Evolutionary conservation across 1,140 invertebrate species (phyloP), one percentile per base, ranked within the genome.

Genomic region (Drosophila setifemur): DNA sequence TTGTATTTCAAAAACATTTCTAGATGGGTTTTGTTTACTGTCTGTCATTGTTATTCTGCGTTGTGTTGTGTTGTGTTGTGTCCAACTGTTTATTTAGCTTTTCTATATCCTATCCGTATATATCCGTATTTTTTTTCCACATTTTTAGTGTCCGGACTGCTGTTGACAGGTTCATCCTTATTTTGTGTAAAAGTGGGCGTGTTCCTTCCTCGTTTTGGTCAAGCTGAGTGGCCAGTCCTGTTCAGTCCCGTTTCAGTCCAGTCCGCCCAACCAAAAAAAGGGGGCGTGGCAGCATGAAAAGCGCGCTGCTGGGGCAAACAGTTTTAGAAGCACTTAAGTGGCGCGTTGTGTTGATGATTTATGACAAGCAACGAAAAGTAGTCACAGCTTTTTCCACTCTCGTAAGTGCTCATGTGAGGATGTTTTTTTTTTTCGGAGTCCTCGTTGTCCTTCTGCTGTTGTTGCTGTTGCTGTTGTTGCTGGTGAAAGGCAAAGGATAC

Each of bases 241-340:
- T 40, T 8, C n/a, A 8, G 16, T 8, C 3, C 48, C n/a, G n/a
- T n/a, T n/a, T n/a, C n/a, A n/a, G n/a, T n/a, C n/a, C n/a, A n/a
- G n/a, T n/a, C n/a, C n/a, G n/a, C n/a, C n/a, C n/a, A n/a, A n/a
- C 54, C 67, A 45, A 60, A 53, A 73, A 45, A 53, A 28, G 48
- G 21, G 49, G 79, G 79, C 78, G 79, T 85, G 79, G 50, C 45
- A 43, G n/a, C 21, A 4, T 25, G 25, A 23, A 64, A 71, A 60
- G 75, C 57, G 64, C 64, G 12, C 12, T 11, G n/a, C 25, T 3
- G 25, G 16, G 18, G 18, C n/a, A 28, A 64, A 79, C 74, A 72
- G 81, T 85, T 85, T 85, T 79, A 79, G 79, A 67, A 71, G 79
- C 74, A 85, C 79, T 85, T 86, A 85, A 86, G 79, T 86, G 81